Evolutionary conservation across 1,140 invertebrate species (phyloP).

Genomic region (Bombus picipes): DNA sequence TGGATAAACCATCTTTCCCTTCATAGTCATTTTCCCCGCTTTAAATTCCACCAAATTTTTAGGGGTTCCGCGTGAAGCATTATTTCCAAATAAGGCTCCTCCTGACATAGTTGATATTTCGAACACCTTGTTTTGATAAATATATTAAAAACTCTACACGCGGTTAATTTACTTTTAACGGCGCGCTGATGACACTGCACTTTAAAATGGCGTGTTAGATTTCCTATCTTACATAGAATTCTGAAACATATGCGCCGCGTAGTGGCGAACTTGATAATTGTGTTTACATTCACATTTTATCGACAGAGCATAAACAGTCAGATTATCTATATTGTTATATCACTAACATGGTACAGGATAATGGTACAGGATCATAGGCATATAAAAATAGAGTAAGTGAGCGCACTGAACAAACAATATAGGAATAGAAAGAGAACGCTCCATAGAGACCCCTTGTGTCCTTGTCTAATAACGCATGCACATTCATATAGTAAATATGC

Average conservation of each 20-base stretch:
- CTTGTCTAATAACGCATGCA: no score
- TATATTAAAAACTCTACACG: constrained; percentile 28
- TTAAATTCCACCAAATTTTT: constrained; percentile 98
- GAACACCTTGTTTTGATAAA: constrained; percentile 26
- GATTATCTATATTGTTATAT: background rate
- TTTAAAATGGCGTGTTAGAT: constrained; percentile 59
- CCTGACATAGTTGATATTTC: constrained; percentile 77
- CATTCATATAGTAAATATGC: no score
- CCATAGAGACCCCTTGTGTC: no score
- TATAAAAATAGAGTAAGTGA: no score
- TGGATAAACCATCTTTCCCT: constrained; percentile 96
- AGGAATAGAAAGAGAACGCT: no score
- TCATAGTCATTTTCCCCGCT: constrained; percentile 98
- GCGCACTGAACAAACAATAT: no score
- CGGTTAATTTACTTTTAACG: constrained; percentile 31
- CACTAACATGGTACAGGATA: no score
- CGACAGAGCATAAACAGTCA: background rate
- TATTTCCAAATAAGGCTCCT: constrained; percentile 88
- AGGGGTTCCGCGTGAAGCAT: constrained; percentile 88
- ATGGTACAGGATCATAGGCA: no score
- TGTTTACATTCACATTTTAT: background rate
- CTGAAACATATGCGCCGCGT: background rate
- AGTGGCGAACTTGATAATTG: background rate
- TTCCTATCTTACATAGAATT: constrained; percentile 10
- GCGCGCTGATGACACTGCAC: constrained; percentile 61